A percentile compares a stretch with the other conserved stretches of the same genome.
Evolutionary conservation across 2,797 vertebrate genomes (phyloP).

Genomic region (Halcyon badia): DNA sequence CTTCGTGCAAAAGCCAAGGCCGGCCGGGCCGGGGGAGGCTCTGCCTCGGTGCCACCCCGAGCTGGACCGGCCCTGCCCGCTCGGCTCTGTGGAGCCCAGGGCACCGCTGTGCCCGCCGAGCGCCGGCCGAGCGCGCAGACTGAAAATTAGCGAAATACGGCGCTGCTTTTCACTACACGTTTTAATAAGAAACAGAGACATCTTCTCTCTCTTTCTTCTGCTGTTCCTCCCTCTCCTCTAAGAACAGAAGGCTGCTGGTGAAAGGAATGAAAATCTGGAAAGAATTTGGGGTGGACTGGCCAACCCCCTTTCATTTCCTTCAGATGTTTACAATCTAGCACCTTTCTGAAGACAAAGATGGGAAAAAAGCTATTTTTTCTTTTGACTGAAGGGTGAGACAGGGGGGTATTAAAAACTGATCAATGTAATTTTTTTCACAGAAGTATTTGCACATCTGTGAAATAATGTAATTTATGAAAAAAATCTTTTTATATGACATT

Average conservation of each 20-base stretch:
- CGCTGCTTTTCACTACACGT: constrained; percentile 73
- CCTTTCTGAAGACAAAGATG: constrained; percentile 86
- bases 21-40: background rate
- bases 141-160: constrained; percentile 69
- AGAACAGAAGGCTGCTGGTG: constrained; percentile 81
- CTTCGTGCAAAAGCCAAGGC: fast-evolving
- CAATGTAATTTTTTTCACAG: constrained; percentile 85
- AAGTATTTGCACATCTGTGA: constrained; percentile 85
- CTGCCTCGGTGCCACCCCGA: background rate
- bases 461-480: constrained; percentile 82
- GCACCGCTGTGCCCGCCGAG: background rate
- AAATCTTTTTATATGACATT: constrained; percentile 83
- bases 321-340: constrained; percentile 88
- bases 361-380: constrained; percentile 80
- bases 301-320: constrained; percentile 86
- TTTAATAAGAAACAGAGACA: constrained; percentile 83
- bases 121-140: constrained; percentile 50
- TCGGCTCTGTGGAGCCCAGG: no score
- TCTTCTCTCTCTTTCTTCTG: constrained; percentile 69
- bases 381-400: constrained; percentile 85
- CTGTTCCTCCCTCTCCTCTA: constrained; percentile 78
- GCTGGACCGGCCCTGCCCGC: background rate
- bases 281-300: constrained; percentile 85
- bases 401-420: constrained; percentile 85
- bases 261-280: constrained; percentile 87